Evolutionary conservation across 2,888 invertebrate species (phyloP).

Genomic region (Drosophila affinis): DNA sequence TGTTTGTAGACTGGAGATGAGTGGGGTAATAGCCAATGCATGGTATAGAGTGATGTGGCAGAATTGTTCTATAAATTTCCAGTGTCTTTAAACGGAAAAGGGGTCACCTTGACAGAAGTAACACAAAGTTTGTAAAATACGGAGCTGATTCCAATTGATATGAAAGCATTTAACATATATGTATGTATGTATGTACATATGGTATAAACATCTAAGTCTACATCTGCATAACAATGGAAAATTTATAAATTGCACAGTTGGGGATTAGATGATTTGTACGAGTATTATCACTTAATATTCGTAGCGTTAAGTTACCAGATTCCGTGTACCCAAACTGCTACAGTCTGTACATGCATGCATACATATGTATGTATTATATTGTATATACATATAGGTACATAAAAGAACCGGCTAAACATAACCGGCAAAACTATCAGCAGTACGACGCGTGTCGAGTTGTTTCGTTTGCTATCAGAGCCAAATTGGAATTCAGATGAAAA

Average conservation of each 20-base stretch:
- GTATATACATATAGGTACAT: background rate
- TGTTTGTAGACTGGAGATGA: background rate
- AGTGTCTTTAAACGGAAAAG: constrained; percentile 19
- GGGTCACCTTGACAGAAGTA: constrained; percentile 56
- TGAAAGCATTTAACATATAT: background rate
- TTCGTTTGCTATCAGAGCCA: constrained; percentile 9
- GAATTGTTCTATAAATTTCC: constrained; percentile 29
- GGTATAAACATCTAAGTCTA: background rate
- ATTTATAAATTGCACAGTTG: background rate
- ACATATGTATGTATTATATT: background rate
- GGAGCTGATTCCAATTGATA: background rate
- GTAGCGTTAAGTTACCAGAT: background rate
- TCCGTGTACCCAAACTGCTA: constrained; percentile 4
- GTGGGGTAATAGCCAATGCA: background rate
- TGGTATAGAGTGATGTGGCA: constrained; percentile 21
- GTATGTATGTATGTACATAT: no score
- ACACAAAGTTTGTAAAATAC: background rate
- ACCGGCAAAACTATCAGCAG: constrained; percentile 57
- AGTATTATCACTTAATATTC: background rate
- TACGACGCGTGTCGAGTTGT: constrained; percentile 20
- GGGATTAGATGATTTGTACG: constrained; percentile 10
- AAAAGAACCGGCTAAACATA: constrained; percentile 32
- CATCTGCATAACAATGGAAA: background rate
- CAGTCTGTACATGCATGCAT: background rate
- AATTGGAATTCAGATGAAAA: constrained; percentile 16